Percentiles rank a stretch among this genome's conserved stretches.
These are phyloP conservation scores for Xestia rhomboidea DNA, from an alignment of 2,888 invertebrate genomes.

Conservation along the genomic window DNA sequence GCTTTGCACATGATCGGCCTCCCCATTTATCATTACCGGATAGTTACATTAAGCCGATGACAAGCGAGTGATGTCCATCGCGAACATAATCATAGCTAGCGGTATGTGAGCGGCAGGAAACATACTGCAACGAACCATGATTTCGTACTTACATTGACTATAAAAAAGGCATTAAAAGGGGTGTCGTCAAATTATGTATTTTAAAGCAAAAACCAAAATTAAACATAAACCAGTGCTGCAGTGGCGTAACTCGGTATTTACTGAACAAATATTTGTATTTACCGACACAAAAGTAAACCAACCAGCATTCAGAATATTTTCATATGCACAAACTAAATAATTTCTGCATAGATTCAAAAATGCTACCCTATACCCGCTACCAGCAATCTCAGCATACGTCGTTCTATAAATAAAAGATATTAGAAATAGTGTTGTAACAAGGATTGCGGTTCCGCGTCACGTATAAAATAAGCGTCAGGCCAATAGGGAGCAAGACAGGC, in stretches of 20 bases:
- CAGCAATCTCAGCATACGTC: slow-evolving; percentile 55
- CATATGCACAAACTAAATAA: slow-evolving; percentile 15
- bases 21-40: slow-evolving; percentile 52
- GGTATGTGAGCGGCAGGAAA: not conserved
- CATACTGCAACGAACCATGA: slow-evolving; percentile 16
- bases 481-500: slow-evolving; percentile 82
- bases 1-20: slow-evolving; percentile 38
- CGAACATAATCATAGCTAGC: slow-evolving; percentile 27
- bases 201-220: not conserved
- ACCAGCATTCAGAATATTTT: slow-evolving; percentile 5
- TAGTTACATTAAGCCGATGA: slow-evolving; percentile 62
- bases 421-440: slow-evolving; percentile 76
- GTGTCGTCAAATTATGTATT: not conserved
- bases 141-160: not conserved
- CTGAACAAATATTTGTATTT: slow-evolving; percentile 5
- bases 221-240: not conserved
- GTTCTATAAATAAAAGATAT: slow-evolving; percentile 75
- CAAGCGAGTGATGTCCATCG: slow-evolving; percentile 42
- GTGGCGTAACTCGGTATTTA: not conserved
- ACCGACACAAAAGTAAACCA: not conserved
- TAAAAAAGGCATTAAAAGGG: not conserved
- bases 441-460: slow-evolving; percentile 82
- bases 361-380: slow-evolving; percentile 8
- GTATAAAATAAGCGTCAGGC: slow-evolving; percentile 86
- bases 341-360: slow-evolving; percentile 34